Percentiles rank a stretch among this genome's conserved stretches.
Evolutionary conservation across 1,140 invertebrate genomes (phyloP).

Genomic region (Papilio dardanus): DNA sequence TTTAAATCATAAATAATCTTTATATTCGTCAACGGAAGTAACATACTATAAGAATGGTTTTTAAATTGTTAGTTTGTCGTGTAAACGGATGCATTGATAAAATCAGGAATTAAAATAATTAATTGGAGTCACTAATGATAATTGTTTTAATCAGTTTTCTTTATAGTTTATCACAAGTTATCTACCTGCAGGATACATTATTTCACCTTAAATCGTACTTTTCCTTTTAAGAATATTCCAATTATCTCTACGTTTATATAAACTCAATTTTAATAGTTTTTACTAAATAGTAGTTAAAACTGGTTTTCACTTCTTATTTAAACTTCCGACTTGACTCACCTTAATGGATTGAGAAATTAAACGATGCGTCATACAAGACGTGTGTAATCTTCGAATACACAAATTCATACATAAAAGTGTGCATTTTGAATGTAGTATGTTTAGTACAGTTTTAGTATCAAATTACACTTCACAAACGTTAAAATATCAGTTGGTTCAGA

Average conservation of each 20-base stretch:
- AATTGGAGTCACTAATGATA: neutral
- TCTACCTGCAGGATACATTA: too few relatives aligned
- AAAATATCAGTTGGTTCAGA: slow-evolving; percentile 7
- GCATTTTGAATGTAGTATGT: too few relatives aligned
- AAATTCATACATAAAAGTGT: neutral
- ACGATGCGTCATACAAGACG: slow-evolving; percentile 22
- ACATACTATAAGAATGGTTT: neutral
- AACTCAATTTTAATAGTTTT: neutral
- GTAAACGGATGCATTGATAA: slow-evolving; percentile 4
- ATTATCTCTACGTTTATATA: neutral
- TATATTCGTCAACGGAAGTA: neutral
- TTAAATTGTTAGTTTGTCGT: neutral
- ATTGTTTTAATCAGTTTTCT: neutral
- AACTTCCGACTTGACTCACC: slow-evolving; percentile 23
- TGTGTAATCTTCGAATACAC: slow-evolving; percentile 5
- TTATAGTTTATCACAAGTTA: too few relatives aligned
- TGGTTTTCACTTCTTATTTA: slow-evolving; percentile 4
- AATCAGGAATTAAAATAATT: neutral
- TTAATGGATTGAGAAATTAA: slow-evolving; percentile 28
- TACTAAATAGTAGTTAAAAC: too few relatives aligned
- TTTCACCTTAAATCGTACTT: neutral
- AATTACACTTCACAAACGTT: neutral
- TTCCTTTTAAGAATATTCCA: neutral
- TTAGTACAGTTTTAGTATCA: neutral
- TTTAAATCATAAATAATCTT: too few relatives aligned